phyloP scores from a whole-genome alignment of 2,113 vertebrate species.

The Lagenorhynchus albirostris region DNA sequence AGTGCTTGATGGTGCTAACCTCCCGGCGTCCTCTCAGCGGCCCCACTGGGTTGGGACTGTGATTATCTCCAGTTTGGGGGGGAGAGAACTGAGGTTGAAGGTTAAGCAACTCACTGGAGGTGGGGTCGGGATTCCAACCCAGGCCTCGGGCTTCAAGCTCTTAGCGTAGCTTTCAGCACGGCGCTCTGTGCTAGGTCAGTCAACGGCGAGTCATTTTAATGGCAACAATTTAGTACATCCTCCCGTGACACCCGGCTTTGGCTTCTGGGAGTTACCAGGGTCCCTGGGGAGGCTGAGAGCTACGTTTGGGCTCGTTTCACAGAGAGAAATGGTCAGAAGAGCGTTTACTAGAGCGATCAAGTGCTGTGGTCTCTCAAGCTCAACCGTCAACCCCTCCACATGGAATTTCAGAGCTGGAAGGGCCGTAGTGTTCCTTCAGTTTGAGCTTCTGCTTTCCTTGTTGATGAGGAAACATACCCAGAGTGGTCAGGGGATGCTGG shows the following conservation, averaged over 20 bases:
- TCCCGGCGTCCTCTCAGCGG: accelerated
- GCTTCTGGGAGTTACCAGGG: too few relatives aligned
- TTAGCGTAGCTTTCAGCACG: background rate
- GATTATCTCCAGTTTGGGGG: accelerated
- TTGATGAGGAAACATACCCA: background rate
- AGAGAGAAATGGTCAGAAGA: background rate
- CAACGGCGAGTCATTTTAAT: accelerated
- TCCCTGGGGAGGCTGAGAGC: background rate
- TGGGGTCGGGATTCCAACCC: background rate
- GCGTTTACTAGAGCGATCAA: background rate
- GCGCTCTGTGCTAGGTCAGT: accelerated
- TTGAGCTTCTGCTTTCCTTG: too few relatives aligned
- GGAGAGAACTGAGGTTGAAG: background rate
- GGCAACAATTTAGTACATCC: background rate
- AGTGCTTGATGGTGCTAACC: accelerated
- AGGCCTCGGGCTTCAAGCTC: background rate
- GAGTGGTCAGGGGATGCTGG: background rate
- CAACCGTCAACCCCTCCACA: background rate
- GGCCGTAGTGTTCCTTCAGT: accelerated
- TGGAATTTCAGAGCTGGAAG: background rate
- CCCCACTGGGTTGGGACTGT: background rate
- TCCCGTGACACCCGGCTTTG: background rate
- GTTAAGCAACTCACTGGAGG: background rate
- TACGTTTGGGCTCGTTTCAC: background rate
- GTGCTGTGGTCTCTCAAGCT: background rate